Conservation (phyloP, 2,113 vertebrate species). For the Vulpes lagopus region DNA sequence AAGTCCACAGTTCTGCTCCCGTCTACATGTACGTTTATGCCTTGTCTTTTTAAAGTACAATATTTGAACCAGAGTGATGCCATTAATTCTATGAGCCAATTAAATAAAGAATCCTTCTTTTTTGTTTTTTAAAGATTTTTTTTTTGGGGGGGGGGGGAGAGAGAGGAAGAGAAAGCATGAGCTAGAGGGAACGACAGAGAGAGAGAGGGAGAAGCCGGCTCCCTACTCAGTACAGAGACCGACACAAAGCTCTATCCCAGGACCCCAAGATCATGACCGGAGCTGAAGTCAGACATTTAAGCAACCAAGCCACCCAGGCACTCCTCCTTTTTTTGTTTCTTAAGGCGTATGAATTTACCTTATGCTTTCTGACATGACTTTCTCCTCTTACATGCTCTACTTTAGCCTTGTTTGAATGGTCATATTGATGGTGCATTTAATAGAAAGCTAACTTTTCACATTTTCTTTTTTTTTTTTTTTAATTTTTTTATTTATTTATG, state of each 20-base stretch:
- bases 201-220: neutral
- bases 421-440: neutral
- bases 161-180: neutral
- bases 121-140: neutral
- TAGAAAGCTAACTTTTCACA: neutral
- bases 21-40: neutral
- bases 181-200: neutral
- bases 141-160: no score
- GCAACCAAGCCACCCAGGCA: neutral
- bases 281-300: neutral
- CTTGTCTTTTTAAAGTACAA: constrained; percentile 32
- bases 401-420: constrained; percentile 47
- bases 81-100: constrained; percentile 10
- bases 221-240: neutral
- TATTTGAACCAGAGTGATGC: neutral
- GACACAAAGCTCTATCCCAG: neutral
- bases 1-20: neutral
- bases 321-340: neutral
- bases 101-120: constrained; percentile 38
- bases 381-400: neutral
- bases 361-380: constrained; percentile 26
- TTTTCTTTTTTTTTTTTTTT: no score
- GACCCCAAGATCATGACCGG: neutral
- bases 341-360: constrained; percentile 33
- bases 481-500: no score